Evolutionary conservation across 2,888 invertebrate genomes (phyloP), one percentile per base, ranked within the genome.

Genomic region (Parthenolecanium corni): DNA sequence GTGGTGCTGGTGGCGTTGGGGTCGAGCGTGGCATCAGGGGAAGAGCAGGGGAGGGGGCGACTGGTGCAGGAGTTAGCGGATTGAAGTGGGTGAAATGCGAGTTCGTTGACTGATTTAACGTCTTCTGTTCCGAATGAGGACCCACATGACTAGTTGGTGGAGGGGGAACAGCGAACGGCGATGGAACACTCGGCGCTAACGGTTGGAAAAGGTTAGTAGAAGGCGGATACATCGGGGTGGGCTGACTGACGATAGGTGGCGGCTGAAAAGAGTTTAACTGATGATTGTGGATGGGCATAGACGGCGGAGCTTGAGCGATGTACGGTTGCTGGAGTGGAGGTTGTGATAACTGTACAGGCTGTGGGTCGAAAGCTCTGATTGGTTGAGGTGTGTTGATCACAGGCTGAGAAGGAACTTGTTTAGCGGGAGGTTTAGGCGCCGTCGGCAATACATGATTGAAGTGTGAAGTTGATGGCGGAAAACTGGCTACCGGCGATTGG

Each of bases 1-100:
- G 61, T 9, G 61, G 61, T 6, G 49, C 20, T 14, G 61, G 61
- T n/a, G 51, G 51, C 38, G 61, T 61, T 5, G 61, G 49, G 1
- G 61, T 51, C 3, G 40, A 14, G n/a, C 21, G 49, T 23, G 49
- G 1, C 49, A 49, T 49, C 49, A 49, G 49, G 14, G 23, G 23
- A 6, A 14, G 11, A 5, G 49, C 20, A 14, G 21, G 5, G 9
- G 49, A 5, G 9, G 31, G 31, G 9, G 9, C 31, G 31, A 9
- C 31, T 31, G 54, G 16, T 24, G 40, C 9, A 14, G 18, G 16
- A 14, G n/a, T 16, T 5, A 23, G 40, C 11, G 54, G 21, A 42
- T 51, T 25, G 21, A 20, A 52, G 4, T 11, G 40, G 11, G 11
- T 54, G 16, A 54, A 54, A 3, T 42, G 42, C 24, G 38, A 54